phyloP scores from a whole-genome alignment of 2,888 invertebrate genomes.

The Chymomyza procnemis region DNA sequence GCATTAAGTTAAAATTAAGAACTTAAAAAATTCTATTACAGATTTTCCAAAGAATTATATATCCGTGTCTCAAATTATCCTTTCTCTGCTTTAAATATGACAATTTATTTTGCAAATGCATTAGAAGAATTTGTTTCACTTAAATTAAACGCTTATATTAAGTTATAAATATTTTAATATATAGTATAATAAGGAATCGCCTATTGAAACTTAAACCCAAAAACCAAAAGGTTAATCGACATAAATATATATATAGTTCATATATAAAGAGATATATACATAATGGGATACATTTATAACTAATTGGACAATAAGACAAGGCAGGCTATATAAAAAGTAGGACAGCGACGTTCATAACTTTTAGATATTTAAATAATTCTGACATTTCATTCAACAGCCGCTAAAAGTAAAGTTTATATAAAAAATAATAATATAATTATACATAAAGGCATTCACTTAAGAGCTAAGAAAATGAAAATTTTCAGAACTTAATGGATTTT shows the following conservation, averaged over 20 bases:
- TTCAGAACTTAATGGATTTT: neutral
- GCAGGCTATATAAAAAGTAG: constrained; percentile 19
- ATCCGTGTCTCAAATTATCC: no score
- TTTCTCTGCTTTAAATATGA: no score
- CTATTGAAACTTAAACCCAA: constrained; percentile 23
- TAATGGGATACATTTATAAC: constrained; percentile 18
- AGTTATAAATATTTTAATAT: constrained; percentile 9
- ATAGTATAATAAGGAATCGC: neutral
- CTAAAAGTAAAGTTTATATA: neutral
- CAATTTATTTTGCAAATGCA: no score
- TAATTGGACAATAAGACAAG: constrained; percentile 9
- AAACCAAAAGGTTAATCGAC: constrained; percentile 32
- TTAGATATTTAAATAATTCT: constrained; percentile 4
- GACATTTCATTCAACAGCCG: constrained; percentile 23
- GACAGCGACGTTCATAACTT: constrained; percentile 20
- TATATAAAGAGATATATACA: no score
- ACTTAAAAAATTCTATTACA: no score
- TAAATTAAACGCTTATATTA: constrained; percentile 35
- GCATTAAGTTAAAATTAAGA: no score
- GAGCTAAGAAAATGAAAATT: constrained; percentile 20
- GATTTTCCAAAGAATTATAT: no score
- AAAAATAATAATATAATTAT: neutral
- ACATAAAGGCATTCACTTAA: constrained; percentile 32
- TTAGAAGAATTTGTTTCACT: neutral
- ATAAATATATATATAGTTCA: constrained; percentile 9